Conservation (phyloP, 2,113 vertebrate species). For the Brienomyrus longianalis region DNA sequence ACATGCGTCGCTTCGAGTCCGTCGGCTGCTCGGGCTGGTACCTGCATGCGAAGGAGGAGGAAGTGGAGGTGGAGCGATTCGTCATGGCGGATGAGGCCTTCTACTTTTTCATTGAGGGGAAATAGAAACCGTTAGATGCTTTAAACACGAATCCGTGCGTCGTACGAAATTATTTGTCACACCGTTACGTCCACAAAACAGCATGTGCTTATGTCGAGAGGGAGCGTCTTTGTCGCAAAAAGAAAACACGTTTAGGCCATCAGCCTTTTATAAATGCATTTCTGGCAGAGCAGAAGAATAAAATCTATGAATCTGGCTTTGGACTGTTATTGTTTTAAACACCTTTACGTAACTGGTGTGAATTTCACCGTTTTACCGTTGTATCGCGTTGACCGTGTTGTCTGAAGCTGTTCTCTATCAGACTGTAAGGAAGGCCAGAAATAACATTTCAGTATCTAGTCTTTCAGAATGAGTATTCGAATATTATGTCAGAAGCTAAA, state of each 20-base stretch:
- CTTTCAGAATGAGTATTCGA: background rate
- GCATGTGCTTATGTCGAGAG: background rate
- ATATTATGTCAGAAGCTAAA: background rate
- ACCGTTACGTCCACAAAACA: background rate
- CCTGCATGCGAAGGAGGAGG: constrained; percentile 36
- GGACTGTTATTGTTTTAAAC: background rate
- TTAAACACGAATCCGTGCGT: background rate
- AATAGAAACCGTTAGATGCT: background rate
- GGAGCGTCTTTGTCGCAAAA: background rate
- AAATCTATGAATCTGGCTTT: background rate
- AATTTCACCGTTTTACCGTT: background rate
- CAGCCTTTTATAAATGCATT: background rate
- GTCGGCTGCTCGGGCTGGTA: constrained; percentile 47
- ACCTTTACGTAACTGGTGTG: background rate
- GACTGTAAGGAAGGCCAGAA: background rate
- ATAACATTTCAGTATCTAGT: background rate
- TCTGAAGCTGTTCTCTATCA: background rate
- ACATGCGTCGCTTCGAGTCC: constrained; percentile 48
- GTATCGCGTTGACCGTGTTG: background rate
- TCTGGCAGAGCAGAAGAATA: background rate
- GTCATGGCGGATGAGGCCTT: constrained; percentile 27
- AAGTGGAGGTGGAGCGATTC: background rate
- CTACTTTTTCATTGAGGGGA: constrained; percentile 42
- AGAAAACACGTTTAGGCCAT: background rate
- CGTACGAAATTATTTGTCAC: background rate